Evolutionary conservation across 1,140 invertebrate genomes (phyloP).

Genomic region (Marisa cornuarietis): DNA sequence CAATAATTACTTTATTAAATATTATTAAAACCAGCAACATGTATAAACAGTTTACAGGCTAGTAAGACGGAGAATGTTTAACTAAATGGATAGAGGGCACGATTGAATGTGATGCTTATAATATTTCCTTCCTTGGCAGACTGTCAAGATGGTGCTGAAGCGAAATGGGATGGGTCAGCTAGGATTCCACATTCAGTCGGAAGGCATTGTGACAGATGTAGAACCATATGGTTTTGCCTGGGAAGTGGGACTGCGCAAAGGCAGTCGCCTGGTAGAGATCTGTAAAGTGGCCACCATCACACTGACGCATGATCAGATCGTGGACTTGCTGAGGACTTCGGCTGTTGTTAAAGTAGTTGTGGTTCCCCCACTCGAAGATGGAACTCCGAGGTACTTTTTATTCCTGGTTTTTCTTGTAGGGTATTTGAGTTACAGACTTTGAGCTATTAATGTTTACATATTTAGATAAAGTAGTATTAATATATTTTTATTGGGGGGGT

Average conservation of each 20-base stretch:
- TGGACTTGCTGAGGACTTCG: constrained; percentile 91
- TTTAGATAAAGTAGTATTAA: not conserved
- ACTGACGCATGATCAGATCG: constrained; percentile 91
- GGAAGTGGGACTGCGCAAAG: constrained; percentile 88
- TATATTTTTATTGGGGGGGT: too few relatives aligned
- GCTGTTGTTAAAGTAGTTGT: constrained; percentile 85
- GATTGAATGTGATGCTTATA: too few relatives aligned
- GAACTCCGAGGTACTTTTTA: constrained; percentile 69
- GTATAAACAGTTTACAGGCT: too few relatives aligned
- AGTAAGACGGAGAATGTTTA: too few relatives aligned
- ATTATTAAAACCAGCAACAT: too few relatives aligned
- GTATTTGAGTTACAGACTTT: not conserved
- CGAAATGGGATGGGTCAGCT: constrained; percentile 86
- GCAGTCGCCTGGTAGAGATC: constrained; percentile 88
- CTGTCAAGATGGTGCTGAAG: constrained; percentile 78
- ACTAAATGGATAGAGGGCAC: too few relatives aligned
- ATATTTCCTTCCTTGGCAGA: constrained; percentile 47
- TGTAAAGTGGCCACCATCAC: constrained; percentile 84
- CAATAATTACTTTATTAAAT: too few relatives aligned
- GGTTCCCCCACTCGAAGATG: constrained; percentile 79
- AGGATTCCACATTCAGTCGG: constrained; percentile 95
- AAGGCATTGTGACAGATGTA: constrained; percentile 94
- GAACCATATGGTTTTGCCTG: constrained; percentile 88
- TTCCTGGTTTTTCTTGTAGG: not conserved
- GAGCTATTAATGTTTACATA: not conserved